phyloP scores from a whole-genome alignment of 1,140 invertebrate genomes.

The Caenorhabditis brenneri region DNA sequence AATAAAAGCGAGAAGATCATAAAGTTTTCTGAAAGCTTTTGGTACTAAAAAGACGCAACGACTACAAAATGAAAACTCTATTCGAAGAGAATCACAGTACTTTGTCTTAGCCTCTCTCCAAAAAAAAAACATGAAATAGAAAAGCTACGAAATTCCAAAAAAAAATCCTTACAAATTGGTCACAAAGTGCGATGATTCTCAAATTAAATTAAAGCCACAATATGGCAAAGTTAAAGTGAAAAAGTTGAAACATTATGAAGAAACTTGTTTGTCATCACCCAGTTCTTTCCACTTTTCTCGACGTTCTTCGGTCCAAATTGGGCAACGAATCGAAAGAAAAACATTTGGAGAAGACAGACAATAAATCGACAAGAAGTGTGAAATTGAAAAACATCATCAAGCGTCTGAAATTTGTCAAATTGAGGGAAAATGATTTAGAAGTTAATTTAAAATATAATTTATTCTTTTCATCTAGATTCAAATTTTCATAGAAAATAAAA shows the following conservation, averaged over 20 bases:
- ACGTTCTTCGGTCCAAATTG: slow-evolving; percentile 8
- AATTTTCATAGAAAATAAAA: neutral
- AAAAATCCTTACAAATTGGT: too few species aligned
- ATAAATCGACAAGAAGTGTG: neutral
- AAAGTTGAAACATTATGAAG: neutral
- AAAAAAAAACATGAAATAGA: too few species aligned
- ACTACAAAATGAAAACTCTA: too few species aligned
- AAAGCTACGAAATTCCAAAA: too few species aligned
- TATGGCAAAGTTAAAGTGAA: too few species aligned
- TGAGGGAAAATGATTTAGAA: neutral
- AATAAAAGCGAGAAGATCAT: neutral
- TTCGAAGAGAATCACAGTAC: too few species aligned
- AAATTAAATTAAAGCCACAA: neutral
- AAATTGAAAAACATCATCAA: neutral
- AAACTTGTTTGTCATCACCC: neutral
- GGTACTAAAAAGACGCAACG: too few species aligned
- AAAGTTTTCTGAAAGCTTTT: neutral
- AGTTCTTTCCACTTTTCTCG: neutral
- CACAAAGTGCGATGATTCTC: neutral
- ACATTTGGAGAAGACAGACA: neutral
- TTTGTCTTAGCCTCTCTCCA: too few species aligned
- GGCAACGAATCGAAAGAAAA: neutral
- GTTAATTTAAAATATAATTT: too few species aligned
- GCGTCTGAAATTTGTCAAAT: neutral
- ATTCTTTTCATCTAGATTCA: neutral